A percentile compares a stretch with the other conserved stretches of the same genome.
Evolutionary conservation across 1,140 invertebrate genomes (phyloP).

Genomic region (Macrobrachium rosenbergii): DNA sequence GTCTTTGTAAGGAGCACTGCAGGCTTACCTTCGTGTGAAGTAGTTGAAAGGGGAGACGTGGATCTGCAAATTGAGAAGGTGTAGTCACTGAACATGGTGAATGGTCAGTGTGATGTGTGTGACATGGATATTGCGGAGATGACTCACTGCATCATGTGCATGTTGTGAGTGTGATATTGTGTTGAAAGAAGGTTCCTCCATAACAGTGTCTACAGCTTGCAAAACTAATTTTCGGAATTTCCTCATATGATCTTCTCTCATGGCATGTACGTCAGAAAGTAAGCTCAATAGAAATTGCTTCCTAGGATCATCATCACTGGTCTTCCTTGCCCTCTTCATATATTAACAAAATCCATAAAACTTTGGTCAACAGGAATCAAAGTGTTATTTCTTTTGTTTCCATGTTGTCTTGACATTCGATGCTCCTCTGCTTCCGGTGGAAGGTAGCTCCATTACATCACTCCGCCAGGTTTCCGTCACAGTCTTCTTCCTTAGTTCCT

Average conservation of each 20-base stretch:
- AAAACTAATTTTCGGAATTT: conserved; percentile 34
- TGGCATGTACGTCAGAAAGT: conserved; percentile 25
- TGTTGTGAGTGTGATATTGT: conserved; percentile 5
- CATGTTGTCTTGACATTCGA: too few species aligned
- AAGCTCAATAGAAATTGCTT: conserved; percentile 40
- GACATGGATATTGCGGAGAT: conserved; percentile 13
- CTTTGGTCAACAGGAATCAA: conserved; percentile 5
- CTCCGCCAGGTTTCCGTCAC: too few species aligned
- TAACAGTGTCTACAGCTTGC: conserved; percentile 27
- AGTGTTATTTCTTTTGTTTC: conserved; percentile 8
- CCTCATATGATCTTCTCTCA: conserved; percentile 33
- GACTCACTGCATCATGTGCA: conserved; percentile 21
- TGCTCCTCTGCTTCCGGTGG: too few species aligned
- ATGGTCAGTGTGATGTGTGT: too few species aligned
- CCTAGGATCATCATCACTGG: conserved; percentile 25
- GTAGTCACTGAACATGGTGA: too few species aligned
- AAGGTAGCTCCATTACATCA: too few species aligned
- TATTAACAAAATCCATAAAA: conserved; percentile 20
- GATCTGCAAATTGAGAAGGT: too few species aligned
- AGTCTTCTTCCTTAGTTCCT: too few species aligned
- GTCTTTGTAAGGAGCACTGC: too few species aligned
- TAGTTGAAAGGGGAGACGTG: too few species aligned
- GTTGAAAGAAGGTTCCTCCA: conserved; percentile 24
- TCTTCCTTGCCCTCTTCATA: conserved; percentile 37
- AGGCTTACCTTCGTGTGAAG: too few species aligned